Base-by-base conservation (phyloP, 2,888 invertebrate species). In the Pandemis heparana region DNA sequence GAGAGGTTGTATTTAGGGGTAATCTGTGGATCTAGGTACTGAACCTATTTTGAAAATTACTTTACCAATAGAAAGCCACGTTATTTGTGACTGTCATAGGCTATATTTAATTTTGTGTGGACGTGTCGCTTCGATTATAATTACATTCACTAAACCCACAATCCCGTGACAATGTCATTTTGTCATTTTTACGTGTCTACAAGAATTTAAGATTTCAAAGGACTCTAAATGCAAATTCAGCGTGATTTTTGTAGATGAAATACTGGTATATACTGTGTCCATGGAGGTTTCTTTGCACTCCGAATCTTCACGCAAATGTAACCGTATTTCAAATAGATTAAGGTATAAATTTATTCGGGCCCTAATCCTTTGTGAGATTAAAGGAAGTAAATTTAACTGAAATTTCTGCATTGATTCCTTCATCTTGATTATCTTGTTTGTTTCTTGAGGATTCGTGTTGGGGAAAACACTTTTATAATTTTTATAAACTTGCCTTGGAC, bases 351-450 rank as follows among this genome's bases (percentile, higher is more conserved):
- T 72, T 0, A n/a, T 12, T 8, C 51, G 18, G 1, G n/a, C 4
- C 38, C 10, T 14, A 14, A 32, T 66, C 16, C 59, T 69, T 64
- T 60, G 39, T 32, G 41, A 69, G 51, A 69, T 69, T 74, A 74
- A 64, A 60, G 63, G 69, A 74, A 69, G 32, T 63, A 67, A 67
- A 72, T 23, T 64, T 41, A 69, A 41, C 64, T 60, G 64, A 59
- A 60, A 59, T 64, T 63, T 74, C 64, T 69, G 64, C 73, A 74
- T 74, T 74, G 73, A 69, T 73, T 68, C 59, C 65, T 38, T 12
- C 59, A 39, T 60, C 73, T 73, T 62, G 56, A 72, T 73, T 48
- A 73, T 68, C 48, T 64, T 64, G 73, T 73, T 73, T 73, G 62
- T 67, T 67, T 64, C 73, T 64, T 14, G 41, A 64, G 32, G 51